Conservation (phyloP, 2,797 vertebrate species). For the Coracias cyanogaster region DNA sequence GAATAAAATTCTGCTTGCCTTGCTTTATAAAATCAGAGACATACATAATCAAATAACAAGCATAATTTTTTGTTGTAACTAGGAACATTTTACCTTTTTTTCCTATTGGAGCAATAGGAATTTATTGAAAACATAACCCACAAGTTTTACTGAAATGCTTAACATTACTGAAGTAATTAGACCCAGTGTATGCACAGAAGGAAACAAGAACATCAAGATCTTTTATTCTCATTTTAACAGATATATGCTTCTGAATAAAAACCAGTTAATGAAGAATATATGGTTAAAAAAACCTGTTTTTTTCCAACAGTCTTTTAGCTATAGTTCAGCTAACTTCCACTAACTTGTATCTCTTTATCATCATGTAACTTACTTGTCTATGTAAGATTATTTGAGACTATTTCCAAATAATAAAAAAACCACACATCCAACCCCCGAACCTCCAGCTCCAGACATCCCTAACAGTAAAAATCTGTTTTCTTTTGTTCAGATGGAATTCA, state of each 20-base stretch:
- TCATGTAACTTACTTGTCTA: background rate
- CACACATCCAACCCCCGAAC: background rate
- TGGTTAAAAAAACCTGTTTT: background rate
- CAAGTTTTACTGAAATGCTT: background rate
- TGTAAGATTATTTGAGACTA: background rate
- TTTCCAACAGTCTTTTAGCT: background rate
- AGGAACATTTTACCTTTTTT: background rate
- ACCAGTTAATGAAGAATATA: background rate
- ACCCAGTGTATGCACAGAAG: background rate
- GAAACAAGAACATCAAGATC: background rate
- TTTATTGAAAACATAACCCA: background rate
- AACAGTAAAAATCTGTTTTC: background rate
- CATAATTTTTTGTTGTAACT: background rate
- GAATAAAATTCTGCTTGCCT: background rate
- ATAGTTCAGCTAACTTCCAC: background rate
- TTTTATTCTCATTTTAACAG: background rate
- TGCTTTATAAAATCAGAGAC: background rate
- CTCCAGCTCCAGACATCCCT: background rate
- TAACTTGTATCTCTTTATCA: background rate
- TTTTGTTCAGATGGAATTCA: background rate
- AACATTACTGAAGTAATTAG: background rate
- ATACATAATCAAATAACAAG: background rate
- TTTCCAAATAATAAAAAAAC: background rate
- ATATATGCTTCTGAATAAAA: background rate
- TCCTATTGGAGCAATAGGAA: background rate